These are phyloP conservation scores for Gavia stellata DNA, from an alignment of 2,113 vertebrate genomes.

Conservation along the genomic window DNA sequence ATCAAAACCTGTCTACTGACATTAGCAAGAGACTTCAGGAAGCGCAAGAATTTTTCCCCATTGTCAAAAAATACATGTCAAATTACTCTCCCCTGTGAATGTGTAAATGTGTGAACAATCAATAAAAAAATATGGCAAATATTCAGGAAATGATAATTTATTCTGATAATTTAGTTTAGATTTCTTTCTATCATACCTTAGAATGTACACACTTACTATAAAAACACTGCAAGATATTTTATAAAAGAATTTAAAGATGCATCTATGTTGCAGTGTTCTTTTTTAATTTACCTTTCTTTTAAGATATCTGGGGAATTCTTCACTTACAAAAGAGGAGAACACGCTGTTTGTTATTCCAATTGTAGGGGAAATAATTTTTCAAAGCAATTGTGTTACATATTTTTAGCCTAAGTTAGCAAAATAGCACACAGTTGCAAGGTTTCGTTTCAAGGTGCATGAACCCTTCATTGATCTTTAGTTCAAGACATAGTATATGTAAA, in stretches of 20 bases:
- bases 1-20: background rate
- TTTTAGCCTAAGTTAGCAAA: background rate
- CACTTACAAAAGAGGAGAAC: background rate
- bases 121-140: background rate
- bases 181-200: background rate
- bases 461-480: background rate
- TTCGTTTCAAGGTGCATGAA: background rate
- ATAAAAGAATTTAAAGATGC: background rate
- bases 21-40: background rate
- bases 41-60: background rate
- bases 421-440: background rate
- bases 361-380: background rate
- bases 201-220: background rate
- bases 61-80: background rate
- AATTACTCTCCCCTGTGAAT: background rate
- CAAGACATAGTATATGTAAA: background rate
- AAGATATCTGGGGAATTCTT: background rate
- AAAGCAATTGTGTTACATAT: background rate
- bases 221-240: background rate
- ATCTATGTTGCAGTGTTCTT: accelerated
- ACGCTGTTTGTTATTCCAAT: accelerated
- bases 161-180: background rate
- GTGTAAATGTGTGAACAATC: background rate
- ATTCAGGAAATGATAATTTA: background rate
- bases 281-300: background rate